Evolutionary conservation across 2,113 vertebrate species (phyloP).

Genomic region (Hippocampus barbouri): DNA sequence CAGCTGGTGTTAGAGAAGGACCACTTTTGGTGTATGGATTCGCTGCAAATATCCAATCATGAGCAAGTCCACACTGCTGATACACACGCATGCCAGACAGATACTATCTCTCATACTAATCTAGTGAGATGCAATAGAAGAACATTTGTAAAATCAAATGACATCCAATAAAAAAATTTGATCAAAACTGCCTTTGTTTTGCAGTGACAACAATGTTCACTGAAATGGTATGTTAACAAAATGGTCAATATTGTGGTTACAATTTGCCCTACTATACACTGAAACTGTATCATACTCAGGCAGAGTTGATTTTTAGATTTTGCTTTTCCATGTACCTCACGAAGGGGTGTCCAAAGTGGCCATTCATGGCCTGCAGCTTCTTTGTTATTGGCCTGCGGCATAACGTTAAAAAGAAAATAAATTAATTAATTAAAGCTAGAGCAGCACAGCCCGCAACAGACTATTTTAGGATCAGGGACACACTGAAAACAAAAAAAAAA

Average conservation of each 20-base stretch:
- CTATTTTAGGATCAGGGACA: not conserved
- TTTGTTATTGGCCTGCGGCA: not conserved
- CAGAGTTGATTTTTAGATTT: no score
- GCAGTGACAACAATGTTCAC: not conserved
- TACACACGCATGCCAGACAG: not conserved
- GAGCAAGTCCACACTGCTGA: not conserved
- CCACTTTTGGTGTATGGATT: constrained; percentile 3
- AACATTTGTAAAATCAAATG: not conserved
- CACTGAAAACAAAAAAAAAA: not conserved
- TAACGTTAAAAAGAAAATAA: not conserved
- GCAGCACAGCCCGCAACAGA: no score
- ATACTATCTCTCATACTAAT: not conserved
- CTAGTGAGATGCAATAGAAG: not conserved
- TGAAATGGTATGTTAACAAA: not conserved
- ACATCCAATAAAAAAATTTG: not conserved
- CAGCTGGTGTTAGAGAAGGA: constrained; percentile 18
- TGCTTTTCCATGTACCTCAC: no score
- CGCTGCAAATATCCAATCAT: constrained; percentile 6
- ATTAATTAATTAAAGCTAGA: not conserved
- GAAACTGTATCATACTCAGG: not conserved
- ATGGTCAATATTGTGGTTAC: not conserved
- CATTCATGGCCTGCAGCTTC: no score
- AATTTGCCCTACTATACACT: not conserved
- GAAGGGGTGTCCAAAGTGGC: no score
- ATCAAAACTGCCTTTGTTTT: not conserved